These are phyloP conservation scores for Arizona elegans DNA, from an alignment of 2,113 vertebrate genomes.

Conservation along the genomic window DNA sequence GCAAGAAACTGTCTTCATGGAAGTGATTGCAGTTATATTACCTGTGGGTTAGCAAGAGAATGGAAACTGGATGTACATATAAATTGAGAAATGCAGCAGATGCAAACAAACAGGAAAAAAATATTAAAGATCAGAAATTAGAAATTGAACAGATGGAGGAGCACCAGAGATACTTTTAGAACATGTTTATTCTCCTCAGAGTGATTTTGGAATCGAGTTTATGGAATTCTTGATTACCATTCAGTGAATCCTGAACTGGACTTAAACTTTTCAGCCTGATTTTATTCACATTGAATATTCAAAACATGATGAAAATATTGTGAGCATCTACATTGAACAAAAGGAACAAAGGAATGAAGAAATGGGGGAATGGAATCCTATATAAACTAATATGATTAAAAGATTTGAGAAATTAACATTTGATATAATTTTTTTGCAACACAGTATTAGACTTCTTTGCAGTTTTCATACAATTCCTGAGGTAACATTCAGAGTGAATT, in stretches of 20 bases:
- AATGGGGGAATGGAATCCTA: background rate
- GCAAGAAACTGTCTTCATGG: background rate
- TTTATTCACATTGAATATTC: background rate
- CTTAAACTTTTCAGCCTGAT: background rate
- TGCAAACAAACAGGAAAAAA: background rate
- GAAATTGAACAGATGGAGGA: background rate
- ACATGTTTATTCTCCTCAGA: background rate
- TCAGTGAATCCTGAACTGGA: background rate
- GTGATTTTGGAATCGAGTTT: background rate
- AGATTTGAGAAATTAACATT: background rate
- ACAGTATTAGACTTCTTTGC: background rate
- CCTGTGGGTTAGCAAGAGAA: background rate
- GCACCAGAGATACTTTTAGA: background rate
- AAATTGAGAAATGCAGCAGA: background rate
- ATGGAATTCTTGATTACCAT: background rate
- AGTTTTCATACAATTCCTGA: background rate
- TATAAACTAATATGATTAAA: background rate
- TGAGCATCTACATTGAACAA: background rate
- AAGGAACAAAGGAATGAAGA: background rate
- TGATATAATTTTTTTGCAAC: background rate
- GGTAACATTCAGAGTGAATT: background rate
- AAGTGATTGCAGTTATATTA: background rate
- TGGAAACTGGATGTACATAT: background rate
- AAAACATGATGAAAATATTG: background rate
- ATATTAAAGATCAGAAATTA: background rate